A percentile compares a stretch with the other conserved stretches of the same genome.
Conservation (phyloP, 2,888 invertebrate genomes). For the Drosophila siamana region DNA sequence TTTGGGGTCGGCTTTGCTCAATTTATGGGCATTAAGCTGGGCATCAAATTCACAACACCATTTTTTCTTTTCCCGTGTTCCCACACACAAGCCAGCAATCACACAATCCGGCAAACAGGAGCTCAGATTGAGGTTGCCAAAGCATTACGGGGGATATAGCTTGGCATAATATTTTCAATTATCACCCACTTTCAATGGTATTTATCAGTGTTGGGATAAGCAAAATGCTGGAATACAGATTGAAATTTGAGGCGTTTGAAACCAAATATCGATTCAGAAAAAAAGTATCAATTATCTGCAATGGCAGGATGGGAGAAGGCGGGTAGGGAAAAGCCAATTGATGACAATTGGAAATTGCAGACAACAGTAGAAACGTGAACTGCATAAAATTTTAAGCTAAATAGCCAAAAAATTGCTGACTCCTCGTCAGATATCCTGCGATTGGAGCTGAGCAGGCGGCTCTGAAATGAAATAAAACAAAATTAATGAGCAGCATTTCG, state of each 20-base stretch:
- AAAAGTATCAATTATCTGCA: conserved; percentile 71
- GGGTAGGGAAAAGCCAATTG: conserved; percentile 28
- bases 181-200: conserved; percentile 12
- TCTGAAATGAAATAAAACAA: conserved; percentile 76
- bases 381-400: conserved; percentile 72
- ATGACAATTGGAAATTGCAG: conserved; percentile 42
- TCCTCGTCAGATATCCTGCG: conserved; percentile 52
- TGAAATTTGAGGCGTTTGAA: conserved; percentile 43
- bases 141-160: no score
- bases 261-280: conserved; percentile 59
- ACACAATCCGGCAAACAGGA: background rate
- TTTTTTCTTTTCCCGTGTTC: conserved; percentile 56
- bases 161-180: conserved; percentile 14
- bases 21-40: conserved; percentile 39
- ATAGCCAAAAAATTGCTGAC: conserved; percentile 65
- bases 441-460: conserved; percentile 66
- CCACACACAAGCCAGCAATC: conserved; percentile 58
- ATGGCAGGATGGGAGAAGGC: conserved; percentile 10
- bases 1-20: background rate
- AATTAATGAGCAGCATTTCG: conserved; percentile 76
- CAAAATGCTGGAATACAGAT: conserved; percentile 19
- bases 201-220: conserved; percentile 17
- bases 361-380: conserved; percentile 66
- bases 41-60: background rate
- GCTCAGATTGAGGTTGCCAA: background rate